Conservation (phyloP, 2,888 invertebrate species). For the Patella caerulea region DNA sequence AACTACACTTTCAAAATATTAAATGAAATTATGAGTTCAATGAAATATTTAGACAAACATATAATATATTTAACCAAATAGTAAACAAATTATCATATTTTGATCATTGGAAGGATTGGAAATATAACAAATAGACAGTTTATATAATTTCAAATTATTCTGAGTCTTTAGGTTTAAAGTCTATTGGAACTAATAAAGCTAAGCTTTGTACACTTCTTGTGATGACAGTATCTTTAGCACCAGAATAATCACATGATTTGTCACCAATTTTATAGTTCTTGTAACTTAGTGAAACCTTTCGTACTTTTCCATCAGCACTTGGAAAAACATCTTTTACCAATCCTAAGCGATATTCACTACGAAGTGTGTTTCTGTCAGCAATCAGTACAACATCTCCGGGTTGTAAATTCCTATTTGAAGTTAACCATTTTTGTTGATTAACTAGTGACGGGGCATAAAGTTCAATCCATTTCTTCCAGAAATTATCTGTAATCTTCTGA, state of each 20-base stretch:
- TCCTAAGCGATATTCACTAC: conserved; percentile 10
- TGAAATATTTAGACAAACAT: too few relatives aligned
- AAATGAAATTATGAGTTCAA: too few relatives aligned
- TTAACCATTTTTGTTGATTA: conserved; percentile 1
- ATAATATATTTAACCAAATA: too few relatives aligned
- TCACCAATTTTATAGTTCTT: conserved; percentile 21
- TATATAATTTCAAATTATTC: too few relatives aligned
- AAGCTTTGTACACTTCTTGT: neutral
- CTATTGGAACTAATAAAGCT: neutral
- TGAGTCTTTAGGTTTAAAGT: neutral
- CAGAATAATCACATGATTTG: neutral
- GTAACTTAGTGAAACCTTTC: conserved; percentile 13
- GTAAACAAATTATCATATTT: too few relatives aligned
- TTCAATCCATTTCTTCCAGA: neutral
- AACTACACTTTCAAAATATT: too few relatives aligned
- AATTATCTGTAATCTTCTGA: neutral
- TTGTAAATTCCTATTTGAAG: conserved; percentile 12
- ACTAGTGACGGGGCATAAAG: neutral
- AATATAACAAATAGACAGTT: too few relatives aligned
- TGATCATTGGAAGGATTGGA: too few relatives aligned
- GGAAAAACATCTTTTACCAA: conserved; percentile 17
- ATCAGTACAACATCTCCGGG: conserved; percentile 13
- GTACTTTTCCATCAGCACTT: conserved; percentile 15
- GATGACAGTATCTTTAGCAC: conserved; percentile 3
- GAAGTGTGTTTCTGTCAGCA: conserved; percentile 15